A percentile compares a stretch with the other conserved stretches of the same genome.
Conservation (phyloP, 2,797 vertebrate species). For the Pogoniulus pusillus region DNA sequence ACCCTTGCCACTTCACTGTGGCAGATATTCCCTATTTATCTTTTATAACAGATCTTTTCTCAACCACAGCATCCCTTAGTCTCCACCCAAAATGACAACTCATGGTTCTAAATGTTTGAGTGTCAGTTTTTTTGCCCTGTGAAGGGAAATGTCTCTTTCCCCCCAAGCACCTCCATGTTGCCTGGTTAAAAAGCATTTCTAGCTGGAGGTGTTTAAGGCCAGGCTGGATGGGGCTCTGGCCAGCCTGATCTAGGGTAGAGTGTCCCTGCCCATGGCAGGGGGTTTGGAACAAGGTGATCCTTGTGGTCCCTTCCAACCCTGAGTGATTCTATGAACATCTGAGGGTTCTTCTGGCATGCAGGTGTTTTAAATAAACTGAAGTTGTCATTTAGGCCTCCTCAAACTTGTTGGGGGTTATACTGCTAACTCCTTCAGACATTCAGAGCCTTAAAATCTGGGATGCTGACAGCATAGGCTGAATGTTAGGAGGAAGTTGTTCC, state of each 20-base stretch:
- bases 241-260: too few species aligned
- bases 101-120: neutral
- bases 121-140: neutral
- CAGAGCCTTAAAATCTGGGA: neutral
- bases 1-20: neutral
- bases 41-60: neutral
- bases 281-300: too few species aligned
- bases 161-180: neutral
- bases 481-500: too few species aligned
- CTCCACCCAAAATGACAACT: neutral
- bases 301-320: too few species aligned
- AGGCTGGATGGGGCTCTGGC: too few species aligned
- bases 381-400: neutral
- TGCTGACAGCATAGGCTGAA: neutral
- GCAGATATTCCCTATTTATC: neutral
- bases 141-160: neutral
- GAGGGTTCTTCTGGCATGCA: neutral
- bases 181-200: neutral
- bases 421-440: neutral
- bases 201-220: too few species aligned
- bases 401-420: neutral
- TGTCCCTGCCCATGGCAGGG: too few species aligned
- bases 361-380: slow-evolving; percentile 16
- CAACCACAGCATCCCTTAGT: neutral
- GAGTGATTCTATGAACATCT: too few species aligned